These are phyloP conservation scores for Phengaris arion DNA, from an alignment of 2,888 invertebrate genomes.

Conservation along the genomic window DNA sequence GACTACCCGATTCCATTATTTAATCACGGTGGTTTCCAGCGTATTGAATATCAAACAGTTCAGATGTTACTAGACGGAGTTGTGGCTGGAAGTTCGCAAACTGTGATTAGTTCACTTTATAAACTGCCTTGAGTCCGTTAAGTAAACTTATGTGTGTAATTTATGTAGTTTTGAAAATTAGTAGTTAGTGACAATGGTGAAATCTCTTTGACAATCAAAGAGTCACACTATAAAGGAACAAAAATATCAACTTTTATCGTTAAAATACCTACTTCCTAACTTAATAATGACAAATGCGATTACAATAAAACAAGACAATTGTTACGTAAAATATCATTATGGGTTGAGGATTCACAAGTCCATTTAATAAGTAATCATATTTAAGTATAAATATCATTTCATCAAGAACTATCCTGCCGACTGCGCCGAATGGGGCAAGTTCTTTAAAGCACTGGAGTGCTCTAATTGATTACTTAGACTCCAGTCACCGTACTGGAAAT, in stretches of 20 bases:
- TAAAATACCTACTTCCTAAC: too few species aligned
- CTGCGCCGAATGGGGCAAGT: neutral
- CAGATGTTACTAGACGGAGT: neutral
- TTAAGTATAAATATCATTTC: too few species aligned
- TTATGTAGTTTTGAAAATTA: neutral
- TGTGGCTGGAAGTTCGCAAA: neutral
- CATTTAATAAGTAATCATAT: too few species aligned
- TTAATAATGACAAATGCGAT: too few species aligned
- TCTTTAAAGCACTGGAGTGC: slow-evolving; percentile 19
- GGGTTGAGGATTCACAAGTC: too few species aligned
- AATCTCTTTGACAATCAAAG: too few species aligned
- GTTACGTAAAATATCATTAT: too few species aligned
- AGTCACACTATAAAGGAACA: too few species aligned
- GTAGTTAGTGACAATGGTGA: too few species aligned
- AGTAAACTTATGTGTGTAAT: neutral
- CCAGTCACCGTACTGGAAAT: slow-evolving; percentile 18
- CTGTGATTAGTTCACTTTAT: slow-evolving; percentile 9
- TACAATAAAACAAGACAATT: too few species aligned
- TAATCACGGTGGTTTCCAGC: neutral
- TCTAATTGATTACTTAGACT: slow-evolving; percentile 25
- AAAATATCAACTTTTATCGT: too few species aligned
- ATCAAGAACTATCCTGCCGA: too few species aligned
- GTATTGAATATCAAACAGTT: slow-evolving; percentile 12
- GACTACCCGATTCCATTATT: neutral
- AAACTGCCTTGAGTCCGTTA: neutral